Evolutionary conservation across 2,797 vertebrate species (phyloP).

Genomic region (Dipus sagitta): DNA sequence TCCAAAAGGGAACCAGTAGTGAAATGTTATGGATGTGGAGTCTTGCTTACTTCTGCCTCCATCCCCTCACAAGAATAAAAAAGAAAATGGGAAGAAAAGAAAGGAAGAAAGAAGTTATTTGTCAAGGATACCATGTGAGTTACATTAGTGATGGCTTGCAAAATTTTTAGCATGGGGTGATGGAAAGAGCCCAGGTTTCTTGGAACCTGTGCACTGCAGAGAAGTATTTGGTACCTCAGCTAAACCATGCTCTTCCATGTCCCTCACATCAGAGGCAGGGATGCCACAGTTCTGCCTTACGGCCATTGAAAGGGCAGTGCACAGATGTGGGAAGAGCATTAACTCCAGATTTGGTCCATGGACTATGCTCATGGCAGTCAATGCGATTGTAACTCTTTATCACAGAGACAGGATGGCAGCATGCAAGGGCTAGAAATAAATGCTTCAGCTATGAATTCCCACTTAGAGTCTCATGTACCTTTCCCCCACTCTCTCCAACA

Average conservation of each 20-base stretch:
- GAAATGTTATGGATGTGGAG: neutral
- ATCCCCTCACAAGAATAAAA: no score
- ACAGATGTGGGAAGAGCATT: rapidly evolving
- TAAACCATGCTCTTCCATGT: neutral
- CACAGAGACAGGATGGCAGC: neutral
- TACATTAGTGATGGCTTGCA: neutral
- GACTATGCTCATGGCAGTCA: rapidly evolving
- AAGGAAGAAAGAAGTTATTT: neutral
- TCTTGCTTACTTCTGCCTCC: neutral
- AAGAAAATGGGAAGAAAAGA: neutral
- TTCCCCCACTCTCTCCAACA: constrained; percentile 59
- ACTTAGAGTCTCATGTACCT: constrained; percentile 21
- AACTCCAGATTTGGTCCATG: neutral
- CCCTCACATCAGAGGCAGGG: neutral
- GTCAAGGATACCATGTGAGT: neutral
- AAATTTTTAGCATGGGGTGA: neutral
- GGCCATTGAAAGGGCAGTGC: neutral
- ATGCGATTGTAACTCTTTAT: neutral
- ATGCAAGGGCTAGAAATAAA: neutral
- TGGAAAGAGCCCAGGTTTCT: neutral
- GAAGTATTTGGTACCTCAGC: neutral
- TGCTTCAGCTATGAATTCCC: neutral
- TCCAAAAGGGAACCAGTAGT: no score
- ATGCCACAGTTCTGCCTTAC: neutral
- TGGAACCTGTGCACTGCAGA: rapidly evolving